phyloP scores from a whole-genome alignment of 1,140 invertebrate genomes.

The Rhagoletis pomonella region DNA sequence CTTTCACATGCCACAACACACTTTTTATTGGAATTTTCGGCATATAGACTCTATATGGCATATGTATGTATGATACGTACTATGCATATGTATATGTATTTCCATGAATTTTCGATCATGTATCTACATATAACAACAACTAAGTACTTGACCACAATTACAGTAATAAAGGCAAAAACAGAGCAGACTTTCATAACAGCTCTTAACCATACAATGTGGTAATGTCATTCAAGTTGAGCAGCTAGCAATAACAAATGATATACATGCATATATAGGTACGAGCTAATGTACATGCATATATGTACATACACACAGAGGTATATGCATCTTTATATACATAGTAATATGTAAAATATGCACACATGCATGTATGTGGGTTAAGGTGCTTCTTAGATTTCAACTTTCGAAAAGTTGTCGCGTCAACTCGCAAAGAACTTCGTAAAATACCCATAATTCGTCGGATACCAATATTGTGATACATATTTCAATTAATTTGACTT shows the following conservation, averaged over 20 bases:
- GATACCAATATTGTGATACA: no score
- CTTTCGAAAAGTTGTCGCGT: no score
- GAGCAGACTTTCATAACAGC: neutral
- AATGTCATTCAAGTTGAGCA: slow-evolving; percentile 27
- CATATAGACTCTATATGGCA: neutral
- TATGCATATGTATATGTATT: neutral
- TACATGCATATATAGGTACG: neutral
- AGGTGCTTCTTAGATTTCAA: no score
- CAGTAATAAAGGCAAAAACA: slow-evolving; percentile 21
- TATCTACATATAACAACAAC: neutral
- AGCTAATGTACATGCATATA: neutral
- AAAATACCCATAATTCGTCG: no score
- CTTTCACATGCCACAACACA: slow-evolving; percentile 31
- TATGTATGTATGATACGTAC: neutral
- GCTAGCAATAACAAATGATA: slow-evolving; percentile 11
- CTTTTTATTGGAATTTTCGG: slow-evolving; percentile 31
- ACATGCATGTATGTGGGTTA: no score
- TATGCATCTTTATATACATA: no score
- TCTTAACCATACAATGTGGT: neutral
- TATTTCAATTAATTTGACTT: no score
- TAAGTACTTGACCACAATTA: slow-evolving; percentile 22
- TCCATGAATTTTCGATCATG: slow-evolving; percentile 21
- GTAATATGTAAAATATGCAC: no score
- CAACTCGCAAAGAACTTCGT: no score
- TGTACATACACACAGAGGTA: no score